Conservation (phyloP, 2,888 invertebrate genomes). For the Trissonchulus latispiculum region DNA sequence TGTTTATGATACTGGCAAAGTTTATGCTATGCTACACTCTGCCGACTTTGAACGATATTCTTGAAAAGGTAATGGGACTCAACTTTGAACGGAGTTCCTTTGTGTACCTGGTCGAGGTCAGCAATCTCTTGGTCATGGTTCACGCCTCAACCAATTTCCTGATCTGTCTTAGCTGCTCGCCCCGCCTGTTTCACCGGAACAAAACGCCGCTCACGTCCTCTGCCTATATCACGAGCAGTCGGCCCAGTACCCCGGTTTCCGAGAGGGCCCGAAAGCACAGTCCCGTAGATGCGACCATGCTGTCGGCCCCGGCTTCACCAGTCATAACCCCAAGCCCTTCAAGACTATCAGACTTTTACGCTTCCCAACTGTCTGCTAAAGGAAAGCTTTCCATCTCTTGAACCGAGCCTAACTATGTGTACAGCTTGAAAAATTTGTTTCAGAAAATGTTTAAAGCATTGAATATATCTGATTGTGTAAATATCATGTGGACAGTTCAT, state of each 20-base stretch:
- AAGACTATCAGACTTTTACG: too few species aligned
- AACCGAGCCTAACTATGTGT: too few species aligned
- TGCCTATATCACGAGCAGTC: not conserved
- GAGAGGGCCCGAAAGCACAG: not conserved
- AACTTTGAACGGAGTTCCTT: not conserved
- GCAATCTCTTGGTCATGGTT: not conserved
- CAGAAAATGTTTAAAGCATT: too few species aligned
- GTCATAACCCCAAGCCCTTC: not conserved
- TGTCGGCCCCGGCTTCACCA: not conserved
- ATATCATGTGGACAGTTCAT: too few species aligned
- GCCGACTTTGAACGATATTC: not conserved
- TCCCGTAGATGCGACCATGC: not conserved
- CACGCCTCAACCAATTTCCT: not conserved
- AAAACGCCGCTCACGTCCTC: too few species aligned
- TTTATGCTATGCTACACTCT: not conserved
- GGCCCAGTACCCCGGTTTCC: not conserved
- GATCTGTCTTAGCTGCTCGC: not conserved
- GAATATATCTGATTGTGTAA: too few species aligned
- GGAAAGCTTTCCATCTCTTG: too few species aligned
- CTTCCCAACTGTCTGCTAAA: too few species aligned
- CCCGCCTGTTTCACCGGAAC: not conserved
- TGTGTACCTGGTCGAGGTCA: not conserved
- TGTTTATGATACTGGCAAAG: not conserved
- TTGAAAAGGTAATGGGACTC: not conserved
- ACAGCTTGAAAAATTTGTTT: too few species aligned